Evolutionary conservation across 2,797 vertebrate species (phyloP).

Genomic region (Karalla daura): DNA sequence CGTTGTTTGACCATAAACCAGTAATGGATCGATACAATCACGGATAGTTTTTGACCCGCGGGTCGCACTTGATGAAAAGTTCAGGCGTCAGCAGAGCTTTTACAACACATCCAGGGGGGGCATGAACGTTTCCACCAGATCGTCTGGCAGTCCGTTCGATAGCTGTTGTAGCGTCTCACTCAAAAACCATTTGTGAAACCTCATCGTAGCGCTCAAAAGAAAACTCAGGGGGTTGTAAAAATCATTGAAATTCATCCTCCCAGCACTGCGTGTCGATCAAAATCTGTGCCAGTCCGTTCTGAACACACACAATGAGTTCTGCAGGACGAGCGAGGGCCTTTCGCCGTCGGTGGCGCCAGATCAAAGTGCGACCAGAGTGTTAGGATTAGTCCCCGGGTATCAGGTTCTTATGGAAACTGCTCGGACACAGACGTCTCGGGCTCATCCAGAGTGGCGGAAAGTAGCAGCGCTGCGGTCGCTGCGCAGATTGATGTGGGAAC

Average conservation of each 20-base stretch:
- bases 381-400: not conserved
- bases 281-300: not conserved
- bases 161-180: not conserved
- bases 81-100: not conserved
- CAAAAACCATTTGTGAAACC: not conserved
- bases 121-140: not conserved
- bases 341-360: not conserved
- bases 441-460: not conserved
- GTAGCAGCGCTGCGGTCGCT: not conserved
- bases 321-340: not conserved
- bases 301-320: not conserved
- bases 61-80: not conserved
- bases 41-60: not conserved
- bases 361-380: not conserved
- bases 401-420: not conserved
- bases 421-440: not conserved
- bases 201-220: not conserved
- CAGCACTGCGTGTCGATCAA: not conserved
- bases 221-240: not conserved
- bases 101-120: not conserved
- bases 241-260: not conserved
- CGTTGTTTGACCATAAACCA: not conserved
- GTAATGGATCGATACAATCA: not conserved
- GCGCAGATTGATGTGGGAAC: constrained; percentile 2
- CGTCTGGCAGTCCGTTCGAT: not conserved